These are phyloP conservation scores for Tyrannus savana DNA, from an alignment of 2,113 vertebrate genomes.

Conservation along the genomic window DNA sequence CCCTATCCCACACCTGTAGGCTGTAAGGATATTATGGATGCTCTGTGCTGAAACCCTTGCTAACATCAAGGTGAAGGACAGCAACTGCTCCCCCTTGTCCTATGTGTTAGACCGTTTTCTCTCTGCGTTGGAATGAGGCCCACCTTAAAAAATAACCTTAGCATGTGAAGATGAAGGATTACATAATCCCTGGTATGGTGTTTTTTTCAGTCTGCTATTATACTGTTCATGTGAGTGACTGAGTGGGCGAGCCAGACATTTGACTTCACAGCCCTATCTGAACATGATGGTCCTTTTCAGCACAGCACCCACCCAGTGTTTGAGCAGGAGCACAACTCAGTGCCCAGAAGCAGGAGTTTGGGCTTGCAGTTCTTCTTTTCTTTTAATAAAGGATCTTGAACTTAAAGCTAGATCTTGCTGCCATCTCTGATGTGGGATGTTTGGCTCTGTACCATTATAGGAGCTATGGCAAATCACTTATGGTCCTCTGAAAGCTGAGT, in stretches of 20 bases:
- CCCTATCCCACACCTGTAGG: background rate
- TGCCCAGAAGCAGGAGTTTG: background rate
- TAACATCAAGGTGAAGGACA: background rate
- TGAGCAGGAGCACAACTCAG: background rate
- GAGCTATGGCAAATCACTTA: background rate
- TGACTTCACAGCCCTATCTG: background rate
- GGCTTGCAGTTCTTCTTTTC: background rate
- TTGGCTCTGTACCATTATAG: background rate
- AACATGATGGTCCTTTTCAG: background rate
- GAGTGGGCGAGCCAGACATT: background rate
- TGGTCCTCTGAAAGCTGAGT: fast-evolving
- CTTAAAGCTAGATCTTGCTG: background rate
- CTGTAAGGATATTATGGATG: background rate
- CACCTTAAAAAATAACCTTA: background rate
- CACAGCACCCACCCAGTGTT: fast-evolving
- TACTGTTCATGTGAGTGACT: background rate
- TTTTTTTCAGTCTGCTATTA: background rate
- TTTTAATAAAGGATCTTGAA: background rate
- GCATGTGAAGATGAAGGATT: background rate
- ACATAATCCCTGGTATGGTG: background rate
- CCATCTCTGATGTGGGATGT: background rate
- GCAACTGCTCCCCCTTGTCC: background rate
- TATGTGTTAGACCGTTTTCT: fast-evolving
- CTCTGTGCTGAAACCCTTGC: background rate
- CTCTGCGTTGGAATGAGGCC: background rate